Base-by-base conservation (phyloP, 2,888 invertebrate species). In the Malthinus flaveolus region DNA sequence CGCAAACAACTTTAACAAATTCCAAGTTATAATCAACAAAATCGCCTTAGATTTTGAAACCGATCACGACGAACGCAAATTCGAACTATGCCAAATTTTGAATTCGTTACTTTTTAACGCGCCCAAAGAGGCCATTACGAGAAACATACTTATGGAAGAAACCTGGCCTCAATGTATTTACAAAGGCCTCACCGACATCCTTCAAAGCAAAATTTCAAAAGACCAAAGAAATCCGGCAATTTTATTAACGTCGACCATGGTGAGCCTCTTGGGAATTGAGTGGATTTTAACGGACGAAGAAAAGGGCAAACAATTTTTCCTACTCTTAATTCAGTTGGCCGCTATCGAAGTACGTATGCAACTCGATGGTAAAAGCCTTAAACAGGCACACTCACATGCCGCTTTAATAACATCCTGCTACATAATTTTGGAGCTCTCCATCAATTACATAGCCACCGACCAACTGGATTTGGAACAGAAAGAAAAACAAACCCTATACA, bases 271-370 rank as follows among this genome's bases (percentile, higher is more conserved):
- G 13, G 94, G 95, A 12, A 86, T 93, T 23, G 91, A 93, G 65
- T 95, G 94, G 93, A 85, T 89, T 53, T 81, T 93, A 64, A 85
- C 84, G 69, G 90, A 91, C 76, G 90, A 90, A 66, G 89, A 89
- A 60, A 89, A 89, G 57, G 91, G 84, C 56, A 91, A 91, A 78
- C 88, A 92, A 71, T 90, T 94, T 71, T 87, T 95, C 69, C 80
- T 95, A 12, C 79, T 95, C 8, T 77, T 92, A 15, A 85, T 95
- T 55, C 95, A 96, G 75, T 80, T 97, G 55, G 89, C 91, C 68
- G 93, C 94, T 48, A 92, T 96, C 73, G 96, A 97, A 83, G 90
- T 96, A 1, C 86, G 95, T 71, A 95, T 97, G 95, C 92, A 93
- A 67, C 81, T 96, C 63, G 96, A 96, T 73, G 92, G 93, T 65